These are phyloP conservation scores for Pipistrellus pipistrellus DNA, from an alignment of 2,797 vertebrate species.

Conservation along the genomic window DNA sequence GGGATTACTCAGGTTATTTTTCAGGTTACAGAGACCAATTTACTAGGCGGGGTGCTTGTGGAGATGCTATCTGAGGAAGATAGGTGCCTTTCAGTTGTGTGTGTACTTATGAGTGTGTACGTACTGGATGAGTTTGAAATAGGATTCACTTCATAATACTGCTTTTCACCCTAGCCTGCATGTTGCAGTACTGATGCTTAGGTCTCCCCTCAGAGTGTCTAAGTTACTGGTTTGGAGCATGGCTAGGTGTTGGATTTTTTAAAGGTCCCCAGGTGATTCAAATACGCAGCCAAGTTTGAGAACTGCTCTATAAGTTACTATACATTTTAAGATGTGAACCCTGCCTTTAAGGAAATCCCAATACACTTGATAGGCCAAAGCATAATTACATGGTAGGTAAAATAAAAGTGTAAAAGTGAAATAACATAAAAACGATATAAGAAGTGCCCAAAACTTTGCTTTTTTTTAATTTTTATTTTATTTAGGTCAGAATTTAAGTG, in stretches of 20 bases:
- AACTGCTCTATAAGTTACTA: constrained; percentile 44
- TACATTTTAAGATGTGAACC: constrained; percentile 40
- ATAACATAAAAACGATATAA: constrained; percentile 7
- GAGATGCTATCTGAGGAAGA: neutral
- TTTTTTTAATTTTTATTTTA: neutral
- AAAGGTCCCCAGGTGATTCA: neutral
- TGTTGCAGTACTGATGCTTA: neutral
- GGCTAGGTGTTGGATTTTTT: neutral
- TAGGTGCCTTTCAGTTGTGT: neutral
- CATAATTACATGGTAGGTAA: neutral
- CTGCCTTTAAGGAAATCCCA: constrained; percentile 54
- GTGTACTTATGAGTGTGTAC: neutral
- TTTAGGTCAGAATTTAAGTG: constrained; percentile 61
- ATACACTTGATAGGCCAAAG: neutral
- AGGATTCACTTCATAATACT: neutral
- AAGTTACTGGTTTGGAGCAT: neutral
- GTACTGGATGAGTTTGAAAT: neutral
- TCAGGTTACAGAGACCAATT: neutral
- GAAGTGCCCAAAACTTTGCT: neutral
- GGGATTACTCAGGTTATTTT: neutral
- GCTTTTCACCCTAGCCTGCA: neutral
- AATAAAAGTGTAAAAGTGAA: constrained; percentile 29
- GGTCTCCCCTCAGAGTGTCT: neutral
- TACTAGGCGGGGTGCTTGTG: constrained; percentile 12
- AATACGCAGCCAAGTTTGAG: constrained; percentile 2